Percentiles rank a stretch among this genome's conserved stretches.
These are phyloP conservation scores for Zygaena filipendulae DNA, from an alignment of 2,888 invertebrate species.

Conservation along the genomic window DNA sequence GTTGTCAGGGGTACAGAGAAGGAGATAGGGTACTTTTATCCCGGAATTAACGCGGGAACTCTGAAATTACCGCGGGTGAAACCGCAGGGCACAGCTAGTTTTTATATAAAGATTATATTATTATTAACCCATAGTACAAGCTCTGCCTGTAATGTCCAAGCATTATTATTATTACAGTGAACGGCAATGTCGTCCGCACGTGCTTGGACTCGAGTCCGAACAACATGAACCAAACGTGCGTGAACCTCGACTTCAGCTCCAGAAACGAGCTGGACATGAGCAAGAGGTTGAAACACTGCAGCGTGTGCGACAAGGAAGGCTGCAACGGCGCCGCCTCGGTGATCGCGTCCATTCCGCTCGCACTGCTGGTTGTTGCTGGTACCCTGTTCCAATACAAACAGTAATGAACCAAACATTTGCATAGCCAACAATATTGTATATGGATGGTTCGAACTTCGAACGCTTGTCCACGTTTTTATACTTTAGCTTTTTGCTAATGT, in stretches of 20 bases:
- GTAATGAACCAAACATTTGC: constrained; percentile 29
- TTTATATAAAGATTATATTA: no score
- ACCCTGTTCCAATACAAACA: constrained; percentile 45
- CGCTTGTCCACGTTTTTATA: no score
- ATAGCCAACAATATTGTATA: no score
- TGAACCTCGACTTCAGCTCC: constrained; percentile 25
- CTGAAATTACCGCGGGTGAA: no score
- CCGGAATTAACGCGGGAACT: no score
- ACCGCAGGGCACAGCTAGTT: no score
- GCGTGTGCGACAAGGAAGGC: constrained; percentile 58
- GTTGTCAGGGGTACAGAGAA: no score
- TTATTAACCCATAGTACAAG: no score
- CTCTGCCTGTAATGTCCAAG: no score
- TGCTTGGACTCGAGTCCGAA: constrained; percentile 45
- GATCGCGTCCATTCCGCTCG: constrained; percentile 40
- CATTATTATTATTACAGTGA: constrained; percentile 44
- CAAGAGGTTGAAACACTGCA: constrained; percentile 39
- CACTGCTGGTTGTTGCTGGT: constrained; percentile 33
- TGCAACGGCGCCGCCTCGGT: constrained; percentile 61
- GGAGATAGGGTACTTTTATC: no score
- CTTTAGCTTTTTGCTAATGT: no score
- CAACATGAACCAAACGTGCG: constrained; percentile 38
- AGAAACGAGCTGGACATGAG: constrained; percentile 19
- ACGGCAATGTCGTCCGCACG: constrained; percentile 40
- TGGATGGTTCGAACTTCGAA: no score